Conservation (phyloP, 2,797 vertebrate species). For the Fringilla coelebs region DNA sequence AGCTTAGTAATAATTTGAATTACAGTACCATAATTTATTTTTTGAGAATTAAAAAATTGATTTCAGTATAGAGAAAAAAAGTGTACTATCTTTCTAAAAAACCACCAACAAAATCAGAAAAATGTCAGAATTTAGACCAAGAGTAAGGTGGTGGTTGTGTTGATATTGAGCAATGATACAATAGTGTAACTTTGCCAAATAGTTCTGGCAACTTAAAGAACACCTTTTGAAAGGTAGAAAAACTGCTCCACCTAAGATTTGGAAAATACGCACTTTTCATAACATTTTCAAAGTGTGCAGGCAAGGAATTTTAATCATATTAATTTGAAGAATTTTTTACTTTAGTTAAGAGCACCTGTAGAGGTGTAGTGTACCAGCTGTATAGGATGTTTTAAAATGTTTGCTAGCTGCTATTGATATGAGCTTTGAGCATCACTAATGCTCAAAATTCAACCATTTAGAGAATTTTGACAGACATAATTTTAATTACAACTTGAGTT, state of each 20-base stretch:
- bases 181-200: background rate
- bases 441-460: background rate
- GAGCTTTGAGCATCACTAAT: background rate
- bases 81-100: background rate
- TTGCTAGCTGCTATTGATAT: background rate
- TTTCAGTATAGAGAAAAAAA: background rate
- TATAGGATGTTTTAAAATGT: background rate
- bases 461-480: background rate
- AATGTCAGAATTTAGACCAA: background rate
- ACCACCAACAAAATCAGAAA: background rate
- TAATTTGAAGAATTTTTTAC: background rate
- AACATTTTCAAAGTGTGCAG: background rate
- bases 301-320: background rate
- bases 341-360: background rate
- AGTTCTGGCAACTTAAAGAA: background rate
- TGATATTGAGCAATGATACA: background rate
- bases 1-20: background rate
- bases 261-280: background rate
- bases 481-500: constrained; percentile 1
- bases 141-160: background rate
- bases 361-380: background rate
- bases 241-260: background rate
- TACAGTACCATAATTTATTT: background rate
- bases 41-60: background rate
- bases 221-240: background rate